These are phyloP conservation scores for Gambusia holbrooki DNA, from an alignment of 2,113 vertebrate species.

Conservation along the genomic window DNA sequence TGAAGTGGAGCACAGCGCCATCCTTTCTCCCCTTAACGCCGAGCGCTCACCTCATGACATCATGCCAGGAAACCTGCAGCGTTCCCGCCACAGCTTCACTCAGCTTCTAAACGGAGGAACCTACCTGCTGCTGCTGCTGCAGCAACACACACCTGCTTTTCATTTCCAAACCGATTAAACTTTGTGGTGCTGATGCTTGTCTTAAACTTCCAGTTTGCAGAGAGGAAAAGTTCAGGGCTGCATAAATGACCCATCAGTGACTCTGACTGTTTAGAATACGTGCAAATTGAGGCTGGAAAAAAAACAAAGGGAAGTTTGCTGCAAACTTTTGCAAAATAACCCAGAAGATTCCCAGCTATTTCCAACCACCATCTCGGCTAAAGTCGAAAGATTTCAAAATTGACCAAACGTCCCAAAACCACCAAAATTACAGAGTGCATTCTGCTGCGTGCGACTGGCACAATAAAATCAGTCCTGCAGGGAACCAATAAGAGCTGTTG, in stretches of 20 bases:
- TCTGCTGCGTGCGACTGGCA: conserved; percentile 26
- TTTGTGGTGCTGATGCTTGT: too few species aligned
- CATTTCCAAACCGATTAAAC: too few species aligned
- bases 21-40: conserved; percentile 34
- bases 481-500: conserved; percentile 34
- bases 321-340: too few species aligned
- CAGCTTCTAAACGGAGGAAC: not conserved
- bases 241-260: not conserved
- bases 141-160: not conserved
- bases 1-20: conserved; percentile 15
- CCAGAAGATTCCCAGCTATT: too few species aligned
- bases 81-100: not conserved
- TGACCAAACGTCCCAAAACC: too few species aligned
- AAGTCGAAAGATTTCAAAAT: not conserved
- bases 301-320: not conserved
- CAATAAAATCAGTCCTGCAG: conserved; percentile 24
- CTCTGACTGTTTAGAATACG: not conserved
- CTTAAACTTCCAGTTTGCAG: not conserved
- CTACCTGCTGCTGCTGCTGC: not conserved
- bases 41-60: conserved; percentile 9
- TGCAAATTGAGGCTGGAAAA: too few species aligned
- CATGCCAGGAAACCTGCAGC: conserved; percentile 2
- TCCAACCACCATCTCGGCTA: not conserved
- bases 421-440: not conserved
- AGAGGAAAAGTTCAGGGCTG: not conserved